Evolutionary conservation across 2,113 vertebrate species (phyloP).

Genomic region (Gallinago media): DNA sequence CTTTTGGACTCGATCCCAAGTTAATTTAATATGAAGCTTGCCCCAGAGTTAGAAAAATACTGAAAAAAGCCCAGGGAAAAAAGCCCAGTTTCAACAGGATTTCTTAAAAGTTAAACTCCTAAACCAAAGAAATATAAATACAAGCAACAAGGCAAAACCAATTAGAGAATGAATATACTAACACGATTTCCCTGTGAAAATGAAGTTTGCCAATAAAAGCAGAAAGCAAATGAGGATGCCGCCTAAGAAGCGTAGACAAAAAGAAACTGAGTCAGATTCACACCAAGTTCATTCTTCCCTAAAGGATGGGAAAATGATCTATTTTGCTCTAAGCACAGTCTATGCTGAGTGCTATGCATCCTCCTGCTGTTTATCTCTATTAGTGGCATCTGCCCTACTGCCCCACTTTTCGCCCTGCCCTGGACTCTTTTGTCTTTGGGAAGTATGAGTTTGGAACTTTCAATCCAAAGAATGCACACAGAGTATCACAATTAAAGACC

Average conservation of each 20-base stretch:
- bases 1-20: constrained; percentile 24
- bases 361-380: constrained; percentile 31
- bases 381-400: constrained; percentile 53
- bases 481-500: constrained; percentile 30
- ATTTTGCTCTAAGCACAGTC: not conserved
- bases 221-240: constrained; percentile 8
- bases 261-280: not conserved
- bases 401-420: constrained; percentile 39
- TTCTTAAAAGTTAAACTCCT: constrained; percentile 42
- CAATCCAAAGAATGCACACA: not conserved
- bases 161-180: constrained; percentile 29
- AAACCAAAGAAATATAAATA: constrained; percentile 50
- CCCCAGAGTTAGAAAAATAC: constrained; percentile 41
- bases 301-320: not conserved
- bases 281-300: not conserved
- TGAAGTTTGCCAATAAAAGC: constrained; percentile 23
- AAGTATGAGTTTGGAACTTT: constrained; percentile 9
- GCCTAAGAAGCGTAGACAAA: not conserved
- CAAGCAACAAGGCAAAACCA: constrained; percentile 46
- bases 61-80: not conserved
- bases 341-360: not conserved
- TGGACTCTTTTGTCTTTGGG: not conserved
- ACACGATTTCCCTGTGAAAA: constrained; percentile 23
- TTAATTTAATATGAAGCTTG: constrained; percentile 42
- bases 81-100: constrained; percentile 23